Evolutionary conservation across 2,113 vertebrate genomes (phyloP).

Genomic region (Ciconia stormi): DNA sequence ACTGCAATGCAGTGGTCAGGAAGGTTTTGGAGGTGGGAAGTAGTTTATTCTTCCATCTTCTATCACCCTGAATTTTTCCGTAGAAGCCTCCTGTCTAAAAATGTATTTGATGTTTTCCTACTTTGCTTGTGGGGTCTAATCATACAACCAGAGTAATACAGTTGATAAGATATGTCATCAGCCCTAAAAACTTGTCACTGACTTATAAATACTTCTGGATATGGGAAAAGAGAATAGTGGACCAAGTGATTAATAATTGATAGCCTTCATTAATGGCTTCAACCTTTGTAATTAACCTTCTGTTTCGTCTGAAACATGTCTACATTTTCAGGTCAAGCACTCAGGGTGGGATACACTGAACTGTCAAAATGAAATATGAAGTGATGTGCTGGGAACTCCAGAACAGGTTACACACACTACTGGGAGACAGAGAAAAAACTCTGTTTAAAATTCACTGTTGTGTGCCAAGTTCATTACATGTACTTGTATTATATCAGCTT

Average conservation of each 20-base stretch:
- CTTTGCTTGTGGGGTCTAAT: background rate
- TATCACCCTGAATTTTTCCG: background rate
- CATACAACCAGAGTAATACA: background rate
- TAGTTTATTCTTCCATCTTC: background rate
- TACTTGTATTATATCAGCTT: background rate
- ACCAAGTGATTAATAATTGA: slow-evolving; percentile 67
- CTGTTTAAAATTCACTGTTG: background rate
- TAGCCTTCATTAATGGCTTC: slow-evolving; percentile 44
- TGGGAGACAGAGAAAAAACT: background rate
- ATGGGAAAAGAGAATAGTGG: background rate
- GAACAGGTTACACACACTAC: background rate
- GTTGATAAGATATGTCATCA: background rate
- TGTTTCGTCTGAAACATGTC: slow-evolving; percentile 67
- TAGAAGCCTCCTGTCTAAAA: background rate
- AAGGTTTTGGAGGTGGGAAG: background rate
- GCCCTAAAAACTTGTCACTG: background rate
- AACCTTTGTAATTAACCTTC: slow-evolving; percentile 66
- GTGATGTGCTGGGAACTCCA: slow-evolving; percentile 18
- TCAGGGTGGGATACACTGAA: slow-evolving; percentile 18
- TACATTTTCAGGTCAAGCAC: slow-evolving; percentile 35
- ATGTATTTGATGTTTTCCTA: background rate
- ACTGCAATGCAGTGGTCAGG: background rate
- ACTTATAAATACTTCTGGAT: background rate
- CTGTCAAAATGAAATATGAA: slow-evolving; percentile 65
- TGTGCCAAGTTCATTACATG: background rate